A percentile compares a stretch with the other conserved stretches of the same genome.
These are phyloP conservation scores for Musca domestica DNA, from an alignment of 1,140 invertebrate genomes.

Conservation along the genomic window DNA sequence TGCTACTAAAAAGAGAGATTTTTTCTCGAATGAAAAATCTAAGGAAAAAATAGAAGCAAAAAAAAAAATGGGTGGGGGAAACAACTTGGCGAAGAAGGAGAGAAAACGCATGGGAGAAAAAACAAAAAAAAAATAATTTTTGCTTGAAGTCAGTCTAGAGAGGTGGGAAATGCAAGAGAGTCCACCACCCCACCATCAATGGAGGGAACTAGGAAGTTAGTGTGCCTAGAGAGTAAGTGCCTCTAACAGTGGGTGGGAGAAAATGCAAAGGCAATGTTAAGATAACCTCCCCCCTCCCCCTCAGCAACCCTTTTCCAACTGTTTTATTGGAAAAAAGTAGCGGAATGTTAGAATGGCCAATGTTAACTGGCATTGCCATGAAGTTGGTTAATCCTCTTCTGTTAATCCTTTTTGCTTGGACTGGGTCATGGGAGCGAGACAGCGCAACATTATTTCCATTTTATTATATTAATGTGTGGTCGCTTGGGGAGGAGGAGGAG, in stretches of 20 bases:
- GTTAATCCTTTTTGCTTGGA: too few species aligned
- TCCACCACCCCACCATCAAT: too few species aligned
- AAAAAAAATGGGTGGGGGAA: not conserved
- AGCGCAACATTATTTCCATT: too few species aligned
- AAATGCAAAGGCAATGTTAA: constrained; percentile 1
- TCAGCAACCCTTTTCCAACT: too few species aligned
- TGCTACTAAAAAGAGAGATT: not conserved
- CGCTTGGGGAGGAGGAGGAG: not conserved
- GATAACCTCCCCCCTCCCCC: not conserved
- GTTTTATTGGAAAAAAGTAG: too few species aligned
- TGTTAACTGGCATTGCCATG: too few species aligned
- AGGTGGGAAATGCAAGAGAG: not conserved
- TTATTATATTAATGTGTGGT: not conserved
- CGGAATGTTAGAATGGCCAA: too few species aligned
- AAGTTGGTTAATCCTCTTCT: too few species aligned
- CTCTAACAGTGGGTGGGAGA: not conserved
- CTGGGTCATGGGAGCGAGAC: too few species aligned
- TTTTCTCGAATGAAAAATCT: constrained; percentile 3
- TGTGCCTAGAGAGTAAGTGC: too few species aligned
- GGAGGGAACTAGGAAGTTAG: not conserved
- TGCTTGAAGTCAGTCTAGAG: not conserved
- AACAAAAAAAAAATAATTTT: not conserved
- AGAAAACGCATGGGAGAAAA: not conserved
- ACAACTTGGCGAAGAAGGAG: not conserved
- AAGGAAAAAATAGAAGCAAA: constrained; percentile 11